Evolutionary conservation across 2,113 vertebrate species (phyloP), one percentile per base, ranked within the genome.

Genomic region (Bagarius yarrelli): DNA sequence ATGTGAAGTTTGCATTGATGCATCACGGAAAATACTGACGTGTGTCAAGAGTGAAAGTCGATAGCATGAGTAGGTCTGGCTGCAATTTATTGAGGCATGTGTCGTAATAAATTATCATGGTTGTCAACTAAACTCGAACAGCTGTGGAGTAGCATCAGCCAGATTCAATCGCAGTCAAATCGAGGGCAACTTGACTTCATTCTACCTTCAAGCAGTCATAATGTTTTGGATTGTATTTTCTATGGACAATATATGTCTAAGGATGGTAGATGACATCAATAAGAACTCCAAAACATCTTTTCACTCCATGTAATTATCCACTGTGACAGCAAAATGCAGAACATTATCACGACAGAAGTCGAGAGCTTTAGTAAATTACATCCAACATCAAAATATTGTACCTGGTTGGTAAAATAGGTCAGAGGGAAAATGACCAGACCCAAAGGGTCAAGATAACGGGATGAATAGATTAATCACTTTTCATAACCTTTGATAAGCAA

Each of bases 1-100:
- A 79, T 81, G 57, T 76, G 70, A 78, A 27, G 63, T 13, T 47
- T 69, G 40, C 30, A 55, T 56, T 56, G 36, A 70, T 61, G 19
- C 11, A 34, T 64, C 60, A 11, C 56, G 70, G 5, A 57, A 44
- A 72, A 80, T 30, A 80, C 55, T 60, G 25, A 80, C 50, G 14
- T 19, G 12, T 47, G 70, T 72, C 30, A 27, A 3, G 3, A 50
- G 34, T 59, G 36, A 80, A 71, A 57, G 56, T 53, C 63, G 27
- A 23, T 53, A 53, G 27, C 18, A 72, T 3, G 2, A 72, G 44
- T 30, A 27, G 66, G n/a, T 67, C 56, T 56, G 53, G 18, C 21
- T 53, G 70, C 25, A 72, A 32, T 32, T 72, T 53, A 32, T 27
- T 55, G n/a, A 21, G 27, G 27, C 50, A 72, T 32, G 70, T 32